These are phyloP conservation scores for Malacosoma neustria DNA, from an alignment of 2,888 invertebrate species.

Conservation along the genomic window DNA sequence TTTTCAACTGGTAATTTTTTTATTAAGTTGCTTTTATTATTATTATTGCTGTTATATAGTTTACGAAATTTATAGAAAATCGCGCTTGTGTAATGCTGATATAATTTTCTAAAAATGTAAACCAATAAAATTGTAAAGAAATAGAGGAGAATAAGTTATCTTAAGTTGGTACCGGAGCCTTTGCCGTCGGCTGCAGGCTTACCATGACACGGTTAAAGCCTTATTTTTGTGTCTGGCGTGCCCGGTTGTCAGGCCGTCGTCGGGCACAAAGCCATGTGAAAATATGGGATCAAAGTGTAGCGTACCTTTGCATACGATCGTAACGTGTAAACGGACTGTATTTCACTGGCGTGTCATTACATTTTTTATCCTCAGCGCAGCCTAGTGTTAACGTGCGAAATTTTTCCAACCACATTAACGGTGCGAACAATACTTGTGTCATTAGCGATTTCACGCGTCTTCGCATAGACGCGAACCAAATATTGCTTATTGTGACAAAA, in stretches of 20 bases:
- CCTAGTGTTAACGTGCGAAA: slow-evolving; percentile 14
- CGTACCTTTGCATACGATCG: slow-evolving; percentile 41
- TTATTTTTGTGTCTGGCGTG: slow-evolving; percentile 72
- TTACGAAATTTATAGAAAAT: no score
- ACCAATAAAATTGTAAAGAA: no score
- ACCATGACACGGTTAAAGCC: slow-evolving; percentile 72
- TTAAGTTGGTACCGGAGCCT: slow-evolving; percentile 67
- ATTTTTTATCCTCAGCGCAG: slow-evolving; percentile 19
- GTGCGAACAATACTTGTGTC: slow-evolving; percentile 15
- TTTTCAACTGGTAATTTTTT: no score
- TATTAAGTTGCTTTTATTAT: no score
- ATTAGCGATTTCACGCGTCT: no score
- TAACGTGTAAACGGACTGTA: slow-evolving; percentile 39
- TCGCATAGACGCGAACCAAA: no score
- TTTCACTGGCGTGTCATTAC: slow-evolving; percentile 35
- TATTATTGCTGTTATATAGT: no score
- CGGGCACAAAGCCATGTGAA: slow-evolving; percentile 69
- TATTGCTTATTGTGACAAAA: no score
- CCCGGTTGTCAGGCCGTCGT: slow-evolving; percentile 68
- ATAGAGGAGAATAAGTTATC: slow-evolving; percentile 55
- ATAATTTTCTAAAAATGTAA: no score
- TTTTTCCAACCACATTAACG: slow-evolving; percentile 19
- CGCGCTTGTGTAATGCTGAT: no score
- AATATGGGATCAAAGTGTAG: slow-evolving; percentile 71
- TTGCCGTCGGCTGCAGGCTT: slow-evolving; percentile 72